Conservation (phyloP, 2,797 vertebrate species). For the Alca torda region DNA sequence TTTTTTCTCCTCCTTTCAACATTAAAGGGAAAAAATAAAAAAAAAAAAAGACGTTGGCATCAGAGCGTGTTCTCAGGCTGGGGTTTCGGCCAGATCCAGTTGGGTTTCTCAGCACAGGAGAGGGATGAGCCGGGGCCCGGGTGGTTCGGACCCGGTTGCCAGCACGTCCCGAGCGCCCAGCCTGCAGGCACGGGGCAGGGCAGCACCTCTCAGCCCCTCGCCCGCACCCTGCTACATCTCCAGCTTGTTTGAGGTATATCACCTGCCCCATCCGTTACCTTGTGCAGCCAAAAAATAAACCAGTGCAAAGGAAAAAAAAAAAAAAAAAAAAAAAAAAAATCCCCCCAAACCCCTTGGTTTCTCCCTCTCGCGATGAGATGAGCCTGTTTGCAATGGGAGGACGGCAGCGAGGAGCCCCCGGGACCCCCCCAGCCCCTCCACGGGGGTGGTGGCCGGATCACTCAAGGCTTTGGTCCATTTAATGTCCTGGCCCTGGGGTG, state of each 20-base stretch:
- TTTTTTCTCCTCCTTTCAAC: not conserved
- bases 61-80: not conserved
- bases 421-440: not conserved
- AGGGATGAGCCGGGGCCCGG: not conserved
- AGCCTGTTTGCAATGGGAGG: not conserved
- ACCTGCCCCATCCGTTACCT: not conserved
- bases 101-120: not conserved
- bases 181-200: not conserved
- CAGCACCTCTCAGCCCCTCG: not conserved
- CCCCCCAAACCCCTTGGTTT: not conserved
- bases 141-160: fast-evolving
- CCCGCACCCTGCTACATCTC: constrained; percentile 27
- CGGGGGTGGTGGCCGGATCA: fast-evolving
- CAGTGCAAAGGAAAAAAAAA: constrained; percentile 36
- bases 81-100: not conserved
- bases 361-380: not conserved
- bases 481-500: not conserved
- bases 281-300: constrained; percentile 9
- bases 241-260: constrained; percentile 61
- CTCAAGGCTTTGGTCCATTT: not conserved
- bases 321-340: too few relatives aligned
- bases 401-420: fast-evolving
- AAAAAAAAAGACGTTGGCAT: not conserved
- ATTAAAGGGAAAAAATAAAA: not conserved
- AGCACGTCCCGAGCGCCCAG: not conserved